These are phyloP conservation scores for Ganaspis brasiliensis DNA, from an alignment of 2,888 invertebrate species.

Conservation along the genomic window DNA sequence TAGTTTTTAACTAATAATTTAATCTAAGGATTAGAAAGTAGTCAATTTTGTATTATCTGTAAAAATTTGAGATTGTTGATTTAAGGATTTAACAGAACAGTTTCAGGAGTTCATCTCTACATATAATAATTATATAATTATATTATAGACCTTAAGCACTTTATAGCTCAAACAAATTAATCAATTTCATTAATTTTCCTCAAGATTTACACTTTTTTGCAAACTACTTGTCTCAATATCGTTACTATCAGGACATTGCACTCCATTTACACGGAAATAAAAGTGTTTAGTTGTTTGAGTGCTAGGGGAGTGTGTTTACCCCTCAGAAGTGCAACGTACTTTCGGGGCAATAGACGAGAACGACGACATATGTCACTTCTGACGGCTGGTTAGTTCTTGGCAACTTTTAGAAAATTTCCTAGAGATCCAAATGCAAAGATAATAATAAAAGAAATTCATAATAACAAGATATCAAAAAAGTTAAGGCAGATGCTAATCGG, in stretches of 20 bases:
- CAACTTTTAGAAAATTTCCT: background rate
- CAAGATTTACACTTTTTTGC: too few species aligned
- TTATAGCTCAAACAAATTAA: too few species aligned
- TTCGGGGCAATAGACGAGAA: constrained; percentile 73
- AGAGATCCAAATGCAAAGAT: background rate
- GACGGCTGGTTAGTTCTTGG: constrained; percentile 16
- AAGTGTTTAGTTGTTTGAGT: constrained; percentile 27
- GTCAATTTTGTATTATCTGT: too few species aligned
- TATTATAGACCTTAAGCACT: too few species aligned
- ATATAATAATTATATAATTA: too few species aligned
- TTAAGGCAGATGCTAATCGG: background rate
- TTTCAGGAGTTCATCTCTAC: too few species aligned
- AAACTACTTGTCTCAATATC: too few species aligned
- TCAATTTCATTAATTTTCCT: too few species aligned
- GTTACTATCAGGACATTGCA: constrained; percentile 11
- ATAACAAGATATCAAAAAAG: background rate
- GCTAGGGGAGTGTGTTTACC: constrained; percentile 30
- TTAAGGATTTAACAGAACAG: too few species aligned
- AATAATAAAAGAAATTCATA: background rate
- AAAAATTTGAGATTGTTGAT: too few species aligned
- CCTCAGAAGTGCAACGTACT: constrained; percentile 69
- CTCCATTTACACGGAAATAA: background rate
- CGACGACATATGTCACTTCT: constrained; percentile 68
- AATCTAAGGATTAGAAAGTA: too few species aligned
- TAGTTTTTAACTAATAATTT: too few species aligned